Evolutionary conservation across 2,888 invertebrate genomes (phyloP).

Genomic region (Lasioglossum calceatum): DNA sequence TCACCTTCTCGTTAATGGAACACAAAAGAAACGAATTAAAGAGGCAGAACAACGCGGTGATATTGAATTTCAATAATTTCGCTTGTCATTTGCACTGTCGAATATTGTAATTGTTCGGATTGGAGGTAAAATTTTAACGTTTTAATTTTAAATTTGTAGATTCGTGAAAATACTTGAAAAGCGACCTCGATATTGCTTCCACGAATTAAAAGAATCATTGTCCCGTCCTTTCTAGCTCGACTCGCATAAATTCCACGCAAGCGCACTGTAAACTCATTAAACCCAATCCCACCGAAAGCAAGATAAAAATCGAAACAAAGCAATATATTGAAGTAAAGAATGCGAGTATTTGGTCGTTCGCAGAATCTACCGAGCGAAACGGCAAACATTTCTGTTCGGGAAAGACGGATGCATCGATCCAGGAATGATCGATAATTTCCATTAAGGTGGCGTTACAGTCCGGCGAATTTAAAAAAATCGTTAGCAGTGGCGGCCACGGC

Average conservation of each 20-base stretch:
- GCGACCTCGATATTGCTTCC: not conserved
- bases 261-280: not conserved
- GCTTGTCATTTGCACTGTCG: not conserved
- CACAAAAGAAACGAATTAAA: not conserved
- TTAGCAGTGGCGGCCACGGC: not conserved
- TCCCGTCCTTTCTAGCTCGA: not conserved
- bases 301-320: not conserved
- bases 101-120: not conserved
- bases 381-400: not conserved
- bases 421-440: slow-evolving; percentile 40
- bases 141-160: too few relatives aligned
- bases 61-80: not conserved
- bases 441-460: slow-evolving; percentile 20
- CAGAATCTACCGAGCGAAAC: not conserved
- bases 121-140: not conserved
- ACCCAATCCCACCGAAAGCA: not conserved
- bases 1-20: not conserved
- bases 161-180: too few relatives aligned
- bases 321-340: not conserved
- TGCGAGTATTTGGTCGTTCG: not conserved
- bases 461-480: slow-evolving; percentile 23
- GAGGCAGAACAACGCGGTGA: not conserved
- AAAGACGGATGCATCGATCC: not conserved
- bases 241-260: not conserved
- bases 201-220: not conserved